Percentiles rank a stretch among this genome's conserved stretches.
phyloP scores from a whole-genome alignment of 2,113 vertebrate species.

The Apeltes quadracus region DNA sequence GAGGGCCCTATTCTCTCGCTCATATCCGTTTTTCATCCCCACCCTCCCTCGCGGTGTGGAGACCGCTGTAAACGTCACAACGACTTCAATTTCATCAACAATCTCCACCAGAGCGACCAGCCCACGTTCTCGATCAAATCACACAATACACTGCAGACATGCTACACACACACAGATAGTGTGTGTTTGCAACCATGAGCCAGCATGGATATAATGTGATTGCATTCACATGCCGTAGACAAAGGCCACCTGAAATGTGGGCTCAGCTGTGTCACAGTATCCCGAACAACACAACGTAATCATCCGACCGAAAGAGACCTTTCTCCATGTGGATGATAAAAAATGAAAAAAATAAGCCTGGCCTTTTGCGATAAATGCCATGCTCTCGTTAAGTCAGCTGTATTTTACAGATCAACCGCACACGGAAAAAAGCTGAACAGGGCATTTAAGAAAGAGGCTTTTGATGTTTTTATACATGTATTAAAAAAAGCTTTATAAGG shows the following conservation, averaged over 20 bases:
- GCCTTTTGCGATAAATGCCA: slow-evolving; percentile 53
- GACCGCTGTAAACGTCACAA: slow-evolving; percentile 57
- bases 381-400: slow-evolving; percentile 1
- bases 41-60: background rate
- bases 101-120: slow-evolving; percentile 28
- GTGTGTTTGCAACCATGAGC: slow-evolving; percentile 15
- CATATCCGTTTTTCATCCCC: background rate
- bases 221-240: slow-evolving; percentile 43
- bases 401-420: background rate
- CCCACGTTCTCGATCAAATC: slow-evolving; percentile 67
- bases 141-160: slow-evolving; percentile 24
- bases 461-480: background rate
- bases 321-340: slow-evolving; percentile 57
- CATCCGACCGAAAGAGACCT: slow-evolving; percentile 61
- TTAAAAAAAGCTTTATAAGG: background rate
- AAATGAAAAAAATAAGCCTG: slow-evolving; percentile 18
- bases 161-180: slow-evolving; percentile 9
- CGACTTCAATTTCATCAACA: slow-evolving; percentile 66
- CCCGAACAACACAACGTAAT: slow-evolving; percentile 65
- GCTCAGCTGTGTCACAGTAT: slow-evolving; percentile 70
- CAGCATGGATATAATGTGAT: slow-evolving; percentile 51
- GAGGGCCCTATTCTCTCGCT: background rate
- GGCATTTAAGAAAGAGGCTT: slow-evolving; percentile 13
- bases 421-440: slow-evolving; percentile 13
- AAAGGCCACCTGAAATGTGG: slow-evolving; percentile 56